A percentile compares a stretch with the other conserved stretches of the same genome.
Evolutionary conservation across 2,797 vertebrate genomes (phyloP).

Genomic region (Acipenser transmontanus): DNA sequence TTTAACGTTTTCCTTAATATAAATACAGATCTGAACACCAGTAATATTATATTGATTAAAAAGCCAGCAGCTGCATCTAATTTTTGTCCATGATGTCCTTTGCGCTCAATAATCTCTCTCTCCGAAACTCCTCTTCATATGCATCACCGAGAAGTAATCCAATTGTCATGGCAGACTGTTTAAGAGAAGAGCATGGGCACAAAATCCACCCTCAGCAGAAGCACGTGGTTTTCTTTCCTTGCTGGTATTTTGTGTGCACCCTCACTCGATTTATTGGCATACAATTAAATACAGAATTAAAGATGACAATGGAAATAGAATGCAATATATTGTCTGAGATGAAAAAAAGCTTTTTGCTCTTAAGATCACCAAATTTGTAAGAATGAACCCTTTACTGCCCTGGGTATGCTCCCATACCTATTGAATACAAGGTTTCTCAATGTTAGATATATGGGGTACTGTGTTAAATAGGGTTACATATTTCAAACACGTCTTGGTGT

Average conservation of each 20-base stretch:
- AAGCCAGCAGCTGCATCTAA: conserved; percentile 11
- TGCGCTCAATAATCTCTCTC: conserved; percentile 5
- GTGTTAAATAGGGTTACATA: too few species aligned
- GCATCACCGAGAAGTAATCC: not conserved
- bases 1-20: conserved; percentile 10
- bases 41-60: conserved; percentile 14
- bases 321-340: too few species aligned
- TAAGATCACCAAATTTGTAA: too few species aligned
- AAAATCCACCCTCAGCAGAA: not conserved
- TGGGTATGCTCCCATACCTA: too few species aligned
- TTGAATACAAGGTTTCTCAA: too few species aligned
- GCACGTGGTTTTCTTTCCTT: conserved; percentile 1
- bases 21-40: conserved; percentile 1
- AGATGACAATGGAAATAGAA: too few species aligned
- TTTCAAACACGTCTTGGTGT: too few species aligned
- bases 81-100: conserved; percentile 13
- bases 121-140: conserved; percentile 8
- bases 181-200: not conserved
- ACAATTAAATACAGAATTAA: too few species aligned
- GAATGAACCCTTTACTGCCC: too few species aligned
- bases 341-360: too few species aligned
- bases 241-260: not conserved
- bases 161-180: conserved; percentile 6
- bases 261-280: too few species aligned
- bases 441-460: too few species aligned